phyloP scores from a whole-genome alignment of 2,113 vertebrate species.

The Elephas maximus region DNA sequence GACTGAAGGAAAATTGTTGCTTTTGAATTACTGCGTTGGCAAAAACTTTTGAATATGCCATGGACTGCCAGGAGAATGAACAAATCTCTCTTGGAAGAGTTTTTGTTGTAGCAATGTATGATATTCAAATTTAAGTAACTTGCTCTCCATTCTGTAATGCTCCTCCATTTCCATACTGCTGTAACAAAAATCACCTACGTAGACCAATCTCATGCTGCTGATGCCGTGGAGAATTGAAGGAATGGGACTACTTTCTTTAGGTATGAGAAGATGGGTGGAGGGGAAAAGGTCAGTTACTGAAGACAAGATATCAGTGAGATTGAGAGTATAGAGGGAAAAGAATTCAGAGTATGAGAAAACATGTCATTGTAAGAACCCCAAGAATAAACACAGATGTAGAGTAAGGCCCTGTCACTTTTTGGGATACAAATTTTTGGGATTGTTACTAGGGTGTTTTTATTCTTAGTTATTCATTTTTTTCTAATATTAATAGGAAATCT shows the following conservation, averaged over 20 bases:
- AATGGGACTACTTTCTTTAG: neutral
- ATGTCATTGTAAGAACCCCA: neutral
- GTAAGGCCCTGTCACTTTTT: neutral
- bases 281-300: neutral
- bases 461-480: neutral
- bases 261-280: neutral
- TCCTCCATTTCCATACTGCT: neutral
- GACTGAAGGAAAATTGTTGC: too few relatives aligned
- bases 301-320: neutral
- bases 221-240: neutral
- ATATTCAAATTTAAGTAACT: neutral
- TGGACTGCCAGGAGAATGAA: too few relatives aligned
- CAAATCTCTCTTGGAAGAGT: too few relatives aligned
- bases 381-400: neutral
- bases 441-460: neutral
- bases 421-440: too few relatives aligned
- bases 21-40: too few relatives aligned
- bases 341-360: neutral
- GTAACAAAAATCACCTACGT: neutral
- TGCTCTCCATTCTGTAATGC: neutral
- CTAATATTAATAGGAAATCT: neutral
- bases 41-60: too few relatives aligned
- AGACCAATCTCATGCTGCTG: neutral
- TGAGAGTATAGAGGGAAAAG: neutral
- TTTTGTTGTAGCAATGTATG: neutral